Conservation (phyloP, 2,888 invertebrate genomes). For the Eupithecia subfuscata region DNA sequence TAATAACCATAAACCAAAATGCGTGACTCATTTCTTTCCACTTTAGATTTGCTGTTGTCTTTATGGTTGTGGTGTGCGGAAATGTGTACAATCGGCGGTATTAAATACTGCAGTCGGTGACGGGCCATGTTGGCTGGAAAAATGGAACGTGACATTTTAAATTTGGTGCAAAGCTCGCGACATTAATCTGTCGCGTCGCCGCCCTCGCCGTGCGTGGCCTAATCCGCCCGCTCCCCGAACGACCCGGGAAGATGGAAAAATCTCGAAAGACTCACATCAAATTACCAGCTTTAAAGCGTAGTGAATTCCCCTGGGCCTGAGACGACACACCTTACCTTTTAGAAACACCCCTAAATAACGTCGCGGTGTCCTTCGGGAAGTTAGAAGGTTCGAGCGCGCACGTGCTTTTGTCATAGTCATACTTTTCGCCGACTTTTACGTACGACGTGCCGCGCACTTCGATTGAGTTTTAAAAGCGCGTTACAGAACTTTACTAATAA, state of each 20-base stretch:
- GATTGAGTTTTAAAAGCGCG: constrained; percentile 74
- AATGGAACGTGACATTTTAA: constrained; percentile 82
- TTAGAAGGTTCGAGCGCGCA: constrained; percentile 74
- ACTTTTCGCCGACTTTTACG: constrained; percentile 78
- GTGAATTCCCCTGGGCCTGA: constrained; percentile 74
- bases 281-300: constrained; percentile 82
- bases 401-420: constrained; percentile 82
- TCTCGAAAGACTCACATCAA: constrained; percentile 82
- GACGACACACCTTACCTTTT: constrained; percentile 82
- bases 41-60: constrained; percentile 12
- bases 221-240: constrained; percentile 77
- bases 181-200: constrained; percentile 81
- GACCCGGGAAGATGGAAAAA: constrained; percentile 80
- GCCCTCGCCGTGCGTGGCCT: constrained; percentile 79
- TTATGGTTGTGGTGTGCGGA: constrained; percentile 15
- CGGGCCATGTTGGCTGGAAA: constrained; percentile 75
- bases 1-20: constrained; percentile 6
- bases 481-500: constrained; percentile 67
- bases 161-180: constrained; percentile 79
- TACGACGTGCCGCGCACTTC: constrained; percentile 79
- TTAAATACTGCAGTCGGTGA: constrained; percentile 66
- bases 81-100: constrained; percentile 64
- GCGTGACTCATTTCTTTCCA: background rate
- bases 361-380: constrained; percentile 79
- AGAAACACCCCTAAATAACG: constrained; percentile 77